phyloP scores from a whole-genome alignment of 2,797 vertebrate genomes.

The Psittacula derbiana region DNA sequence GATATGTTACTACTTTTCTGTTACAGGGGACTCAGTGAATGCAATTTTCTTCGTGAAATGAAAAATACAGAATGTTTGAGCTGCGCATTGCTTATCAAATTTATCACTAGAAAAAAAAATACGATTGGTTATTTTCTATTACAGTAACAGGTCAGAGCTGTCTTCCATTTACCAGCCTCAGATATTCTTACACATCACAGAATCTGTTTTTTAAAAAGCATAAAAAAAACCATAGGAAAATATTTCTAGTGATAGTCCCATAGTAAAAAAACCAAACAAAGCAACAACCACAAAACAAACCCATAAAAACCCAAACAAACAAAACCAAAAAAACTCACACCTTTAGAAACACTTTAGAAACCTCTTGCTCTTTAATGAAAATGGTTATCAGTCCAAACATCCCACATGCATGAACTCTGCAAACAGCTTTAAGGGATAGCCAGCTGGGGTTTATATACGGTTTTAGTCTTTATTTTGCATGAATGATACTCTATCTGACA shows the following conservation, averaged over 20 bases:
- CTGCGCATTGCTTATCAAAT: background rate
- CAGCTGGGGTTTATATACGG: background rate
- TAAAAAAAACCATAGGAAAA: background rate
- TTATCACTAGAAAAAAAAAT: background rate
- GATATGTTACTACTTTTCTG: background rate
- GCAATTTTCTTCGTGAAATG: background rate
- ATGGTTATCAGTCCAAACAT: background rate
- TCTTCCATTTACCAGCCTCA: background rate
- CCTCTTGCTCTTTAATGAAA: background rate
- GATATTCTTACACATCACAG: background rate
- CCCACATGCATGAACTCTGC: background rate
- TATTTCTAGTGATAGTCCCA: background rate
- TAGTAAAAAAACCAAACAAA: background rate
- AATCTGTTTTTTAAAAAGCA: background rate
- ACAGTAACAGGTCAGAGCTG: background rate
- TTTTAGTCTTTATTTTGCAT: background rate
- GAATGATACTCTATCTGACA: background rate
- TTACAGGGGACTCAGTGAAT: background rate
- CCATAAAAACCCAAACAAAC: background rate
- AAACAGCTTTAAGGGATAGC: background rate
- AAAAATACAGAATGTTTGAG: slow-evolving; percentile 21
- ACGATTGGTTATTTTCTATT: background rate
- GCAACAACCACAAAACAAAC: background rate
- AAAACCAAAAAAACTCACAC: background rate
- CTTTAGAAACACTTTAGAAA: background rate